Conservation (phyloP, 1,140 invertebrate genomes). For the Drosophila sulfurigaster region DNA sequence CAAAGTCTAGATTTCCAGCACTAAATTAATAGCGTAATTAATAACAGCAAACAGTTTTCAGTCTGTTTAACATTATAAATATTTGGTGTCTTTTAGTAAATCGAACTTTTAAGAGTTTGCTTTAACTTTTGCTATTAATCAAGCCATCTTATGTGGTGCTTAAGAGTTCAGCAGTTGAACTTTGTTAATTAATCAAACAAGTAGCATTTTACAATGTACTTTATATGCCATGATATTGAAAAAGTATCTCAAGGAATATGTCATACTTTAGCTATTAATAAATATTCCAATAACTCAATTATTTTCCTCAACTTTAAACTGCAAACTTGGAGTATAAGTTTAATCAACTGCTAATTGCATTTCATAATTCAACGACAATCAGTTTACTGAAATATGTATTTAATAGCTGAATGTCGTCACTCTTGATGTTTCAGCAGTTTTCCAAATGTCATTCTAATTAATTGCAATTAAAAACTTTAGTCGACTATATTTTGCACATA, state of each 20-base stretch:
- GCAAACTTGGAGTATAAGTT: background rate
- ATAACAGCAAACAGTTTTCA: background rate
- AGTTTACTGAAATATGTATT: conserved; percentile 14
- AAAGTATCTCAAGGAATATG: too few relatives aligned
- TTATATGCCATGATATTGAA: too few relatives aligned
- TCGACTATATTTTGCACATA: conserved; percentile 36
- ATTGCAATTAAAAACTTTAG: conserved; percentile 67
- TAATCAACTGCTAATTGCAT: conserved; percentile 29
- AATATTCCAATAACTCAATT: background rate
- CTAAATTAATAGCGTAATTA: background rate
- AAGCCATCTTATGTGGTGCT: background rate
- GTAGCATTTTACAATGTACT: too few relatives aligned
- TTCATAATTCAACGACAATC: conserved; percentile 19
- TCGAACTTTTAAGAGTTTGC: background rate
- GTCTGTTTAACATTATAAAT: background rate
- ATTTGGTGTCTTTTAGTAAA: background rate
- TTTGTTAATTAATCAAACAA: conserved; percentile 3
- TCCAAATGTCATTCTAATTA: conserved; percentile 67
- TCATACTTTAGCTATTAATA: too few relatives aligned
- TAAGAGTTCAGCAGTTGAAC: background rate
- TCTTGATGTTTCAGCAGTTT: conserved; percentile 15
- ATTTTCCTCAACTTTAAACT: background rate
- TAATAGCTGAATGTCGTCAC: conserved; percentile 33
- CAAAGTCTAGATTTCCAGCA: background rate
- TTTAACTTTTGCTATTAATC: background rate